Base-by-base conservation (phyloP, 2,797 vertebrate genomes). In the Halcyon badia region DNA sequence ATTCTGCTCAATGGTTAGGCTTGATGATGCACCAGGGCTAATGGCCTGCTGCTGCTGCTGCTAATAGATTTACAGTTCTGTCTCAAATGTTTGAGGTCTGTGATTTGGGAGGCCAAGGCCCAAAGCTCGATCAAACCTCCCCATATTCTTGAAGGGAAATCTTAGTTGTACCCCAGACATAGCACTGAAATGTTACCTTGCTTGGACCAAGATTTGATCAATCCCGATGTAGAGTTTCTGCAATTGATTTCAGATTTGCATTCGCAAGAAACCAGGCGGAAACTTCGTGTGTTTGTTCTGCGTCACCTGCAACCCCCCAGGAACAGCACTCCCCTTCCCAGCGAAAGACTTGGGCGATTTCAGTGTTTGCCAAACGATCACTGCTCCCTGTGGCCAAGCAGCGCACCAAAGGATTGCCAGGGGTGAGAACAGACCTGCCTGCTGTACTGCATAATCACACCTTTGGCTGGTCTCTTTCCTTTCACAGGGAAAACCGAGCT, bases 1-100 rank as follows among this genome's bases (percentile, higher is more conserved):
- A 92, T 94, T 93, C 78, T 87, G 90, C 94, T 94, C 86, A 57
- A 30, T 80, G 66, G 78, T 80, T 85, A 80, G 96, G 88, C 88
- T 86, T 80, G 92, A 82, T 93, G 80, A 87, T 94, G 80, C 88
- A 92, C 81, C 78, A 64, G 35, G 86, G 87, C 66, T 76, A 84
- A 82, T 31, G 86, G 77, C 60, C 91, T 71, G 26, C 84, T 87
- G 75, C 89, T 87, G 68, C 89, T 82, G 65, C 73, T 56, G 73
- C 30, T 73, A 58, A 81, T 58, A 78, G 90, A 70, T 89, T 90
- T 70, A 18, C 78, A 56, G 87, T 85, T 70, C 62, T 60, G 57
- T 61, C 87, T 93, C 81, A 48, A 35, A 80, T 35, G 62, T 33
- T 73, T 48, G 83, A 93, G 88, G 51, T 19, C 77, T 82, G 83